phyloP scores from a whole-genome alignment of 2,113 vertebrate species.

The Tachysurus vachellii region DNA sequence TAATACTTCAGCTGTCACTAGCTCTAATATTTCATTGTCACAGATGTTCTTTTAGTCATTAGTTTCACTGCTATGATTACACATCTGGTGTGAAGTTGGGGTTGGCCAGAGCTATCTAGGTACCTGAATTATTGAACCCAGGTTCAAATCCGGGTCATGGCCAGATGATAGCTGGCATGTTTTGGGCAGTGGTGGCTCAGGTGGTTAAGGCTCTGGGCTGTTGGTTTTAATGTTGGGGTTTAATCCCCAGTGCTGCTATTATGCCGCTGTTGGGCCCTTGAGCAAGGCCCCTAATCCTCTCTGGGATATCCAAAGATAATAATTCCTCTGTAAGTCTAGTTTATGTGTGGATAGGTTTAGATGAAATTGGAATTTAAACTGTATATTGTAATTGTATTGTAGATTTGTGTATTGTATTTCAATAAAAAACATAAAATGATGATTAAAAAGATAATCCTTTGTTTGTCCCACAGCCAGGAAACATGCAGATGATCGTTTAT shows the following conservation, averaged over 20 bases:
- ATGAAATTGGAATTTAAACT: background rate
- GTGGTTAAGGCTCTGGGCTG: too few species aligned
- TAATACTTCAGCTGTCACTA: background rate
- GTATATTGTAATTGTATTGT: background rate
- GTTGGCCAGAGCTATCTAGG: background rate
- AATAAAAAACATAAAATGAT: background rate
- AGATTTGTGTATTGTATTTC: background rate
- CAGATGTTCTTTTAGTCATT: background rate
- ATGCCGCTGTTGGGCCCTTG: too few species aligned
- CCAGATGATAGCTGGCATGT: too few species aligned
- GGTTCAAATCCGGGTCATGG: too few species aligned
- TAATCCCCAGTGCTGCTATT: too few species aligned
- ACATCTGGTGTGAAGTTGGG: background rate
- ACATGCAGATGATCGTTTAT: too few species aligned
- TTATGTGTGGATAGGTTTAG: background rate
- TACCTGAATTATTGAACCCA: background rate
- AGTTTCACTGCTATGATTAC: background rate
- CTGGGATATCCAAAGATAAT: too few species aligned
- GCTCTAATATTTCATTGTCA: background rate
- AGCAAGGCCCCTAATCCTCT: too few species aligned
- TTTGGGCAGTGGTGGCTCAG: too few species aligned
- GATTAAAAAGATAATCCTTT: background rate
- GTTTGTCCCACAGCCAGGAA: too few species aligned
- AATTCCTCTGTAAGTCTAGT: too few species aligned
- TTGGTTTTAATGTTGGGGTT: too few species aligned